These are phyloP conservation scores for Aradophagus sp. DNA, from an alignment of 1,140 invertebrate genomes.

Conservation along the genomic window DNA sequence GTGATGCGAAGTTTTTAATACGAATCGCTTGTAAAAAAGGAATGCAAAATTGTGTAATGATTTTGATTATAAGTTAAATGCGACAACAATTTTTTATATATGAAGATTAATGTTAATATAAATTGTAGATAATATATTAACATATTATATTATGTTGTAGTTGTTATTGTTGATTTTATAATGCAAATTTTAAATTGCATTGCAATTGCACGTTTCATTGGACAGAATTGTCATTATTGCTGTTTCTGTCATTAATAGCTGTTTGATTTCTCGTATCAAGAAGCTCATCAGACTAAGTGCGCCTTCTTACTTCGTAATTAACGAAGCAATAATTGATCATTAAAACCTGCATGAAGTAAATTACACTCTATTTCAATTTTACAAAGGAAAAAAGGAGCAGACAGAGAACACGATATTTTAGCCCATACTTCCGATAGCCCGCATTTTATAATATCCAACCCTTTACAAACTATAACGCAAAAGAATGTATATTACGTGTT, in stretches of 20 bases:
- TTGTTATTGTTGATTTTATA: too few relatives aligned
- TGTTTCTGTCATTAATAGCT: slow-evolving; percentile 45
- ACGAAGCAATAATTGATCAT: slow-evolving; percentile 56
- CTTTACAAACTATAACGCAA: too few relatives aligned
- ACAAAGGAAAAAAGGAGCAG: too few relatives aligned
- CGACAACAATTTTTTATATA: too few relatives aligned
- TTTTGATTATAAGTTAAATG: too few relatives aligned
- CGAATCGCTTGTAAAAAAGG: slow-evolving; percentile 6
- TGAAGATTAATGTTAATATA: too few relatives aligned
- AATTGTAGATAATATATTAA: too few relatives aligned
- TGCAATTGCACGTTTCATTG: slow-evolving; percentile 17
- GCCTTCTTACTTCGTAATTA: slow-evolving; percentile 53
- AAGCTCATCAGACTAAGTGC: slow-evolving; percentile 43
- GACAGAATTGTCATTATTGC: slow-evolving; percentile 31
- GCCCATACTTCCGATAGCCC: slow-evolving; percentile 69
- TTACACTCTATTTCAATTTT: slow-evolving; percentile 19
- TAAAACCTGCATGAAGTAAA: slow-evolving; percentile 48
- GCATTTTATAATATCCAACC: slow-evolving; percentile 56
- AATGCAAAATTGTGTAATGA: too few relatives aligned
- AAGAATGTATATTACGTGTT: too few relatives aligned
- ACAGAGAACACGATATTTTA: slow-evolving; percentile 55
- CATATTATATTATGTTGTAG: too few relatives aligned
- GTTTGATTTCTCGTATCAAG: slow-evolving; percentile 51
- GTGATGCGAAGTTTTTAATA: too few relatives aligned
- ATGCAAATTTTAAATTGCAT: too few relatives aligned